These are phyloP conservation scores for Abrostola tripartita DNA, from an alignment of 2,888 invertebrate genomes.

Conservation along the genomic window DNA sequence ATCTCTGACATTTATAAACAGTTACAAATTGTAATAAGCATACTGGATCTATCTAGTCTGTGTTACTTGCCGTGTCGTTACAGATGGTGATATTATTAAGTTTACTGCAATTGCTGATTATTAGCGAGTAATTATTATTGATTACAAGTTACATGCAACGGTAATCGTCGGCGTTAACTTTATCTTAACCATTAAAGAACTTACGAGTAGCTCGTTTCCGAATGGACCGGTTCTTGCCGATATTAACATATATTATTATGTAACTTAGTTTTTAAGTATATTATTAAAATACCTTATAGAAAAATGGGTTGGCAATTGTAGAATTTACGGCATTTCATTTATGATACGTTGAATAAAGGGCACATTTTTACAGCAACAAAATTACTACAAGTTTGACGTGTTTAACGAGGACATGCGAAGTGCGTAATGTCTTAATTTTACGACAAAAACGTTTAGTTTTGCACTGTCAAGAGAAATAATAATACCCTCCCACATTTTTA, in stretches of 20 bases:
- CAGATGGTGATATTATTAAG: constrained; percentile 33
- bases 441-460: constrained; percentile 14
- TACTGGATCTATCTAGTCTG: constrained; percentile 14
- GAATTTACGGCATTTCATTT: no score
- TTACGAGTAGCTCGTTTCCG: constrained; percentile 11
- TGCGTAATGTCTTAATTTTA: constrained; percentile 21
- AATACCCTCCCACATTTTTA: background rate
- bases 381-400: constrained; percentile 19
- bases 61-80: constrained; percentile 14
- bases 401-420: constrained; percentile 22
- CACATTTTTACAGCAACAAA: background rate
- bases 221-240: constrained; percentile 17
- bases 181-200: constrained; percentile 13
- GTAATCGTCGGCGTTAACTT: constrained; percentile 17
- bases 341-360: background rate
- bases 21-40: background rate
- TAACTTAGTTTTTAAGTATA: background rate
- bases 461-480: background rate
- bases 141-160: constrained; percentile 39
- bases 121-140: constrained; percentile 39
- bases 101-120: constrained; percentile 28
- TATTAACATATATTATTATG: constrained; percentile 8
- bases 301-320: background rate
- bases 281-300: background rate
- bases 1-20: background rate